Percentiles rank a stretch among this genome's conserved stretches.
Evolutionary conservation across 64 coral and sea anemone genomes (phyloP).

Genomic region (Montipora efflorescens): DNA sequence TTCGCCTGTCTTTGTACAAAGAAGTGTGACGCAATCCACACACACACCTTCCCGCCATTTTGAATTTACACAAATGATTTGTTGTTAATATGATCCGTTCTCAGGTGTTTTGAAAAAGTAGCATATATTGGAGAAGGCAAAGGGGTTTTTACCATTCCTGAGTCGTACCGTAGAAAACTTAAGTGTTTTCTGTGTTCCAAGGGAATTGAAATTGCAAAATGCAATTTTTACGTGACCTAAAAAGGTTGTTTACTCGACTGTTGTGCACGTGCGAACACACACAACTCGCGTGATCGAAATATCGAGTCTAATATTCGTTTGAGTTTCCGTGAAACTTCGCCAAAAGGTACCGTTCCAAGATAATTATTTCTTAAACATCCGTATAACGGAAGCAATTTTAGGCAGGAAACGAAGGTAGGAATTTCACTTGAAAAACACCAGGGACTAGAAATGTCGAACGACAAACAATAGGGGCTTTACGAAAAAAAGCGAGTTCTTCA

Average conservation of each 20-base stretch:
- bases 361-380: background rate
- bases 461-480: background rate
- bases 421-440: background rate
- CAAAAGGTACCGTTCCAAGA: background rate
- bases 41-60: slow-evolving; percentile 35
- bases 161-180: background rate
- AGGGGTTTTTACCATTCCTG: background rate
- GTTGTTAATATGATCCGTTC: background rate
- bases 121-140: background rate
- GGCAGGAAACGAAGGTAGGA: background rate
- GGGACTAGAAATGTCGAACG: background rate
- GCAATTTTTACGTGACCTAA: background rate
- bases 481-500: background rate
- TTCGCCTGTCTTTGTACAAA: background rate
- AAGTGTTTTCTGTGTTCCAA: too few relatives aligned
- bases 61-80: slow-evolving; percentile 13
- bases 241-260: background rate
- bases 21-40: slow-evolving; percentile 30
- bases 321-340: background rate
- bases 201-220: background rate
- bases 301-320: background rate
- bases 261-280: background rate
- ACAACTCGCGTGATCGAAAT: background rate
- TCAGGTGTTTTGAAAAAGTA: background rate
- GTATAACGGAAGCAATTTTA: background rate